Base-by-base conservation (phyloP, 2,888 invertebrate genomes). In the Drosophila ezoana region DNA sequence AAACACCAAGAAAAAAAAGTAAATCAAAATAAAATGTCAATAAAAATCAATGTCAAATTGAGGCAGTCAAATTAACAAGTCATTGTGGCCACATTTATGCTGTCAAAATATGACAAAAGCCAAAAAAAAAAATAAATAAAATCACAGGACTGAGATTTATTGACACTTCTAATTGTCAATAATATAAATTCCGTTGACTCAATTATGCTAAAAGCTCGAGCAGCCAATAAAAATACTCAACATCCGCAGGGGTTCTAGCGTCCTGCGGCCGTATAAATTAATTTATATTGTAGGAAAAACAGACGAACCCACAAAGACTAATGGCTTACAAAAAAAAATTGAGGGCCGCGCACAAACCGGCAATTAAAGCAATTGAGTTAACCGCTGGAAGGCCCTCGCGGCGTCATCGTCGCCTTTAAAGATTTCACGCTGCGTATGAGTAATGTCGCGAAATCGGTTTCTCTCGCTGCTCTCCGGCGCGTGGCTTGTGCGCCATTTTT, bases 401-500 rank as follows among this genome's bases (percentile, higher is more conserved):
- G 51, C 32, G 44, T 59, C 59, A 28, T 23, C 59, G 64, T 41
- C 53, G 63, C 59, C 70, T 57, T 78, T 72, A 76, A 76, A 67
- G 48, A 63, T 47, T 70, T 67, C 82, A 80, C 86, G 71, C 79
- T 71, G 86, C 84, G 84, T 87, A 85, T 87, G 88, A 82, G 88
- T 79, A 87, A 85, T 80, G 76, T 57, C 47, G 43, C 49, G 14
- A 63, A 75, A 72, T 66, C 56, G 62, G 48, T 28, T 40, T 49
- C 37, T 18, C 44, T 63, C 47, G 40, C 44, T 1, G 32, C 9
- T 41, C 44, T 33, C 41, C 9, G 49, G 13, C 41, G 10, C 47
- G 10, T 32, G n/a, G n/a, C 33, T 41, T 49, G 20, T 48, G 51
- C 32, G 52, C 56, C 69, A 72, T 66, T 83, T 85, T 84, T 87